Base-by-base conservation (phyloP, 2,797 vertebrate genomes). In the Anabas testudineus region DNA sequence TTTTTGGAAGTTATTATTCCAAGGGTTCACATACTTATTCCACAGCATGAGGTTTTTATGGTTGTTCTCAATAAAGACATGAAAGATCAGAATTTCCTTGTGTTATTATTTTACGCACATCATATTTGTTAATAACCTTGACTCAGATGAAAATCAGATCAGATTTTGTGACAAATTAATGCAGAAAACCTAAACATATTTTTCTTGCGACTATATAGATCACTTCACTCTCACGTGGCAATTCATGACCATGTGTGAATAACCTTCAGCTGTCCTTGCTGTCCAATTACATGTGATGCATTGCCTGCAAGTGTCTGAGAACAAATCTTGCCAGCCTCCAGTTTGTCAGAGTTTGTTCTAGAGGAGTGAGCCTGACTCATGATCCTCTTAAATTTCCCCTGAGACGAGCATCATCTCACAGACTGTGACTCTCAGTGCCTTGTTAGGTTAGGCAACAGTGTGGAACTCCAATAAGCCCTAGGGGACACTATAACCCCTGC, bases 361-460 rank as follows among this genome's bases (percentile, higher is more conserved):
- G 68, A 63, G 63, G 60, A 70, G 10, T 39, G 56, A 85, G 42
- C 53, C 71, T 53, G 75, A 82, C 73, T 86, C 4, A 14, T 62
- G 67, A 83, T 54, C 62, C 59, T 76, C 56, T 46, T 43, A 78
- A 80, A 90, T 88, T 78, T 85, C 84, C 84, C 82, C 22, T 4
- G 78, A 63, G 87, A 82, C 60, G 5, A 7, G 16, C 0, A 2
- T 61, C 4, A 3, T 67, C 72, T 83, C 49, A 18, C 61, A 67
- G 41, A 59, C 73, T 47, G 63, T 6, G 48, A 49, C 68, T 79
- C 13, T 81, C 41, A 22, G 59, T 66, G 78, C 75, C 74, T 79
- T 67, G 86, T 87, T 88, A 76, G 70, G 55, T 72, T 61, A 30
- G 58, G 58, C 52, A 82, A 69, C 74, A 63, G 65, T 0, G 14